A percentile compares a stretch with the other conserved stretches of the same genome.
Evolutionary conservation across 2,888 invertebrate species (phyloP).

Genomic region (Eilema griseolum): DNA sequence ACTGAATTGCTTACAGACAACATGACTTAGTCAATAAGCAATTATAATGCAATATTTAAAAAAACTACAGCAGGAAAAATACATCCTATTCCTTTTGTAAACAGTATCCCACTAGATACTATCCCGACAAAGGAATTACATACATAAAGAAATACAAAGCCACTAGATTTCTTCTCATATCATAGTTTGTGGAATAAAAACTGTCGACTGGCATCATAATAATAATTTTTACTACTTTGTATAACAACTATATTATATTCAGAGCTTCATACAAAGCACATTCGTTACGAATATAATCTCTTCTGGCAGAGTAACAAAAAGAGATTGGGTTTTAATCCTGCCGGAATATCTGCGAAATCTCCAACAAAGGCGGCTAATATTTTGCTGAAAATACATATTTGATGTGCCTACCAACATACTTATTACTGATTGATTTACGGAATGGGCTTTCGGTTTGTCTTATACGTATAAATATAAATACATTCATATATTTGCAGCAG

Average conservation of each 20-base stretch:
- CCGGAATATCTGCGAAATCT: constrained; percentile 65
- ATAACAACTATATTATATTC: constrained; percentile 56
- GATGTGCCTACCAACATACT: constrained; percentile 55
- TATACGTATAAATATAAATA: constrained; percentile 27
- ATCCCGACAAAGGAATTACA: constrained; percentile 29
- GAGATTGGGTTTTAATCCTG: constrained; percentile 74
- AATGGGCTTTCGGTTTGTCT: constrained; percentile 49
- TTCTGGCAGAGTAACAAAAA: constrained; percentile 72
- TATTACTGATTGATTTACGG: constrained; percentile 63
- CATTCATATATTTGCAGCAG: constrained; percentile 12
- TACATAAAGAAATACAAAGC: constrained; percentile 43
- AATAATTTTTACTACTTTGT: constrained; percentile 59
- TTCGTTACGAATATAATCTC: constrained; percentile 64
- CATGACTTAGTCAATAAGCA: background rate
- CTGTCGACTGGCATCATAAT: constrained; percentile 48
- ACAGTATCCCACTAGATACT: constrained; percentile 9
- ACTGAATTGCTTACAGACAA: background rate
- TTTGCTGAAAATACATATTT: constrained; percentile 64
- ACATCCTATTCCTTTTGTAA: background rate
- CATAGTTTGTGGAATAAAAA: constrained; percentile 52
- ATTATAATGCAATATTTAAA: background rate
- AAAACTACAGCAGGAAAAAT: background rate
- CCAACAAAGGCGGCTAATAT: constrained; percentile 60
- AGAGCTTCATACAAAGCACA: constrained; percentile 55
- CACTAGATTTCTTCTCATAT: constrained; percentile 41